A percentile compares a stretch with the other conserved stretches of the same genome.
Conservation (phyloP, 2,797 vertebrate genomes). For the Microctenopoma steveboyesi region DNA sequence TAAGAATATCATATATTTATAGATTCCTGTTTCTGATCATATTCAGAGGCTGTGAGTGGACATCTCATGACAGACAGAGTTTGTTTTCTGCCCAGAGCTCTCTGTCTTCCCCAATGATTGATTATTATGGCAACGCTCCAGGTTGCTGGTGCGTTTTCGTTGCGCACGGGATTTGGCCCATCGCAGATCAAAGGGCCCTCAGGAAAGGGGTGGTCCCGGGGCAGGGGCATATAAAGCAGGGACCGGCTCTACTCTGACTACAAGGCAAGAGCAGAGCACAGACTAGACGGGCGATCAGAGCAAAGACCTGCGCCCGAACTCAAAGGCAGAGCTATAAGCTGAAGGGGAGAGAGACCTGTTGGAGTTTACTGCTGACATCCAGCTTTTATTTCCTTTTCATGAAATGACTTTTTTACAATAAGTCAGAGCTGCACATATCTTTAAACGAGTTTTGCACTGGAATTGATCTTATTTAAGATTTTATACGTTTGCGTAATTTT, state of each 20-base stretch:
- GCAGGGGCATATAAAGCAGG: slow-evolving; percentile 71
- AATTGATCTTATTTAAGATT: slow-evolving; percentile 60
- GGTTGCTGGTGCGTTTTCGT: slow-evolving; percentile 77
- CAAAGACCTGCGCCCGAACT: slow-evolving; percentile 47
- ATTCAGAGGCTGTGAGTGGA: neutral
- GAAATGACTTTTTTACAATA: slow-evolving; percentile 45
- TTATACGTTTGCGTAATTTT: slow-evolving; percentile 55
- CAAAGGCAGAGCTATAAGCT: slow-evolving; percentile 32
- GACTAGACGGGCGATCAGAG: slow-evolving; percentile 52
- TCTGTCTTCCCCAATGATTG: slow-evolving; percentile 77
- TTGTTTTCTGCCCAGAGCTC: slow-evolving; percentile 36
- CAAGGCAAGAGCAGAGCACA: slow-evolving; percentile 76
- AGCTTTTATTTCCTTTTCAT: slow-evolving; percentile 33
- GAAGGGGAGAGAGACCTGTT: slow-evolving; percentile 56
- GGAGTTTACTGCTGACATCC: slow-evolving; percentile 67
- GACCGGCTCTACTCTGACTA: slow-evolving; percentile 63
- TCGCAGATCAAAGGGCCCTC: slow-evolving; percentile 79
- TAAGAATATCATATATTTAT: neutral
- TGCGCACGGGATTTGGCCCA: slow-evolving; percentile 74
- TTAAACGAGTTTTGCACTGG: slow-evolving; percentile 75
- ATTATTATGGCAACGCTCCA: slow-evolving; percentile 81
- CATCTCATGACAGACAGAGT: slow-evolving; percentile 25
- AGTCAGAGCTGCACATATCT: slow-evolving; percentile 62
- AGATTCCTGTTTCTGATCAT: neutral
- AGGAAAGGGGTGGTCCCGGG: slow-evolving; percentile 80